Evolutionary conservation across 1,140 invertebrate genomes (phyloP), one percentile per base, ranked within the genome.

Genomic region (Hermetia illucens): DNA sequence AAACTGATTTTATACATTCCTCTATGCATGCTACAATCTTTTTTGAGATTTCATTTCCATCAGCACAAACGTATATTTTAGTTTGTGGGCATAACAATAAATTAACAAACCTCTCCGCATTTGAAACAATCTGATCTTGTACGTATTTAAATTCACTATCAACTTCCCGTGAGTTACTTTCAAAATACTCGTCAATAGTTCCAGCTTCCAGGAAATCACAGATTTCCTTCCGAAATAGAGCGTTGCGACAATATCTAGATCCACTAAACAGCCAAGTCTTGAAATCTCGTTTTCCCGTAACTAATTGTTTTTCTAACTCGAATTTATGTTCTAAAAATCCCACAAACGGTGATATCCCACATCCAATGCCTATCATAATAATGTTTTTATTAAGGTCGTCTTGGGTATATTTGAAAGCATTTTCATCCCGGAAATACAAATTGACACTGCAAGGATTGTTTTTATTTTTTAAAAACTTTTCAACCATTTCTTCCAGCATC

Each of bases 291-390:
- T 42, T 34, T 56, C 40, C 19, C 35, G 25, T n/a, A 53, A 33
- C 16, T 43, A 40, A 49, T 47, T 42, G 34, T 43, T 45, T 47
- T 25, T 52, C 48, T 39, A 61, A 40, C 41, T 47, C 16, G 53
- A 60, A 44, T 40, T 69, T 65, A 52, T 77, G 70, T 47, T 71
- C 56, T 12, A 79, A 47, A 49, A 77, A 79, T 12, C 74, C 72
- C 41, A 72, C 70, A 52, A 86, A 92, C 2, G 87, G 86, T 6
- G 86, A 75, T 17, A 89, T 60, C 10, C 85, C 88, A 21, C 84
- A 88, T 12, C 88, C 88, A 41, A 84, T 74, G 4, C 78, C 81
- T 43, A 92, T 74, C 56, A 91, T 71, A 42, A 91, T 72, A 22
- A 85, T 53, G 25, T 81, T 78, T 49, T 33, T 61, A 48, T 41